Conservation (phyloP, 2,797 vertebrate genomes). For the Sebastes trivittatus region DNA sequence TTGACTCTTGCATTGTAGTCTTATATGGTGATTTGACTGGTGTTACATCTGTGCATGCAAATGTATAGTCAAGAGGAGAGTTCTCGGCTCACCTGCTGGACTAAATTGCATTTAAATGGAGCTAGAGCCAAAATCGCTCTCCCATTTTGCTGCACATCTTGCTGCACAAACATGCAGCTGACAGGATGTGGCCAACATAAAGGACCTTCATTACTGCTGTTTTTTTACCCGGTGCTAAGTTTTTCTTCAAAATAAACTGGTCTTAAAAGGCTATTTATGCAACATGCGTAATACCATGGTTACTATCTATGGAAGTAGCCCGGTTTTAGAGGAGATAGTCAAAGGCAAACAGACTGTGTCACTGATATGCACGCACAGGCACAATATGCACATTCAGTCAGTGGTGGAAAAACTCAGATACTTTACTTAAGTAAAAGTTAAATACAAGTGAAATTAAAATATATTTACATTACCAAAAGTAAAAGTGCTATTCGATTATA, state of each 20-base stretch:
- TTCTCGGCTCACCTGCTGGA: not conserved
- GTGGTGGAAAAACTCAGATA: not conserved
- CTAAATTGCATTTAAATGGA: not conserved
- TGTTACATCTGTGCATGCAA: conserved; percentile 10
- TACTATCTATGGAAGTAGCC: conserved; percentile 48
- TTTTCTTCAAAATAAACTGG: not conserved
- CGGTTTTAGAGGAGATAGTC: conserved; percentile 20
- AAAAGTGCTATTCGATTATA: not conserved
- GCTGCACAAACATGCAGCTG: conserved; percentile 33
- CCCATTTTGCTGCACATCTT: not conserved
- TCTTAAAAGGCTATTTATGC: not conserved
- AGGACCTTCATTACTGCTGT: not conserved
- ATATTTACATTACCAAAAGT: not conserved
- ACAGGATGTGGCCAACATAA: conserved; percentile 46
- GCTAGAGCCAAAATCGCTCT: not conserved
- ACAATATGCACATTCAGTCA: conserved; percentile 3
- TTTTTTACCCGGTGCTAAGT: not conserved
- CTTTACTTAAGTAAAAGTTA: not conserved
- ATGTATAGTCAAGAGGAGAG: not conserved
- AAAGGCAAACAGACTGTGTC: conserved; percentile 22
- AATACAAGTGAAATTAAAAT: not conserved
- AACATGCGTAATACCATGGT: conserved; percentile 18
- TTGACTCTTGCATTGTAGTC: not conserved
- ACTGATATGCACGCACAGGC: not conserved
- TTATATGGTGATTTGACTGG: conserved; percentile 10